phyloP scores from a whole-genome alignment of 1,140 invertebrate species.

The Bradysia coprophila region DNA sequence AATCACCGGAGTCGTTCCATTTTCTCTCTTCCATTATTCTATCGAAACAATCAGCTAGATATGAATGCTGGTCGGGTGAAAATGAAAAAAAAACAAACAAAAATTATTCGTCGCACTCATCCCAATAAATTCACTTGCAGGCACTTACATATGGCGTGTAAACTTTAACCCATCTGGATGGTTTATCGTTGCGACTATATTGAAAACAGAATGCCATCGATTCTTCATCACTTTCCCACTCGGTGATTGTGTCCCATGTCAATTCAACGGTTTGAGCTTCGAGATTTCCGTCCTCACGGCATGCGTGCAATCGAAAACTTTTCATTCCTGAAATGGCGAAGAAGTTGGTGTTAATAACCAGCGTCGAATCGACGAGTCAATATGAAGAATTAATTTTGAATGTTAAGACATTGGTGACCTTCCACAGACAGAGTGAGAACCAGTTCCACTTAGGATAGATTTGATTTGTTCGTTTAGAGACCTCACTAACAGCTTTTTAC shows the following conservation, averaged over 20 bases:
- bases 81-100: constrained; percentile 2
- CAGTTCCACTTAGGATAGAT: too few species aligned
- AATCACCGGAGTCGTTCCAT: constrained; percentile 60
- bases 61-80: constrained; percentile 55
- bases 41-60: constrained; percentile 86
- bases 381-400: too few species aligned
- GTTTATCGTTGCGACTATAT: constrained; percentile 62
- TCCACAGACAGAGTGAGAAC: too few species aligned
- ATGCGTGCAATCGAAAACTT: constrained; percentile 71
- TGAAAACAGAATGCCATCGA: constrained; percentile 78
- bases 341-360: too few species aligned
- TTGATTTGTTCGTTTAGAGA: too few species aligned
- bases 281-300: constrained; percentile 64
- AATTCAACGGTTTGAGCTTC: constrained; percentile 78
- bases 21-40: constrained; percentile 78
- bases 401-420: too few species aligned
- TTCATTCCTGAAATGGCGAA: constrained; percentile 28
- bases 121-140: not conserved
- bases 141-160: constrained; percentile 80
- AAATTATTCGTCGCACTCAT: not conserved
- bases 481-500: too few species aligned
- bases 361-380: too few species aligned
- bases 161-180: constrained; percentile 71
- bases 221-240: constrained; percentile 80
- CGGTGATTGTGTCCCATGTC: constrained; percentile 58